phyloP scores from a whole-genome alignment of 2,797 vertebrate species.

The Anguilla anguilla region DNA sequence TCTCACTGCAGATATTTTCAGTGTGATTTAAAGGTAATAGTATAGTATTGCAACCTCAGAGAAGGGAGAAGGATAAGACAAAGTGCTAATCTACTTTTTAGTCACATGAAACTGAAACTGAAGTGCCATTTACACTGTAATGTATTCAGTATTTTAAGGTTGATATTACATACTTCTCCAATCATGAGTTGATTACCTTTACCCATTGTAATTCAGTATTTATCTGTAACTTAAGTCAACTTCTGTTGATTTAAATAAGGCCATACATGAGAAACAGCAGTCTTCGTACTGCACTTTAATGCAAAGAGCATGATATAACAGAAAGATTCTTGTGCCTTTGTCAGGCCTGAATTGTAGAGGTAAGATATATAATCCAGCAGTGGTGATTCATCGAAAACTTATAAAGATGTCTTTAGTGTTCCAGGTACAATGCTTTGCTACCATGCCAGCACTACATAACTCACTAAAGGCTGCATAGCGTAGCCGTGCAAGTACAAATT shows the following conservation, averaged over 20 bases:
- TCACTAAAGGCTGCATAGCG: not conserved
- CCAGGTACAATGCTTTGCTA: not conserved
- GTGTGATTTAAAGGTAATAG: not conserved
- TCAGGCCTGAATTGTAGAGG: not conserved
- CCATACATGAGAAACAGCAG: not conserved
- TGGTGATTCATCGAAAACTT: not conserved
- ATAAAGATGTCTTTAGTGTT: not conserved
- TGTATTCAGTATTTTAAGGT: not conserved
- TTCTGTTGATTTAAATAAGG: not conserved
- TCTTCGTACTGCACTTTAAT: not conserved
- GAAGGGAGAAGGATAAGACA: not conserved
- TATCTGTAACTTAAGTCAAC: not conserved
- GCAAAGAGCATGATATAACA: not conserved
- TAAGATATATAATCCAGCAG: not conserved
- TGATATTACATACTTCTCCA: not conserved
- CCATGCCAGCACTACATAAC: not conserved
- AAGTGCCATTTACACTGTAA: not conserved
- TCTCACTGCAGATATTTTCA: conserved; percentile 5
- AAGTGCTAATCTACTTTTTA: not conserved
- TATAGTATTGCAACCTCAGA: not conserved
- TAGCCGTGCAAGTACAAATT: not conserved
- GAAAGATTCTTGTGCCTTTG: not conserved
- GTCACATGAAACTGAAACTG: not conserved
- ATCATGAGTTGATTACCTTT: not conserved
- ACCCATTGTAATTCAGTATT: not conserved